phyloP scores from a whole-genome alignment of 1,140 invertebrate genomes.

The Amyelois transitella region DNA sequence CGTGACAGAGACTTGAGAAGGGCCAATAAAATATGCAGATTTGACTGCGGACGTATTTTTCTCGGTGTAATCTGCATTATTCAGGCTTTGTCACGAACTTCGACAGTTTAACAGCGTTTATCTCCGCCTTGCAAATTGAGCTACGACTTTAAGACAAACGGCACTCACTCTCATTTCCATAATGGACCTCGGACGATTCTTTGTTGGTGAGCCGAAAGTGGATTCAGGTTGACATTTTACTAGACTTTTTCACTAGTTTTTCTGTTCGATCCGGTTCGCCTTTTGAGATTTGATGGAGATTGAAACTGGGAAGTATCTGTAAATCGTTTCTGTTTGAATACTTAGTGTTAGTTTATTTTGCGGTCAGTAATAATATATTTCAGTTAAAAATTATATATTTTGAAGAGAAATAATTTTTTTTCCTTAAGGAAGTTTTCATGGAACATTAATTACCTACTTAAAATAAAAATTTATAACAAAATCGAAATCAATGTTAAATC shows the following conservation, averaged over 20 bases:
- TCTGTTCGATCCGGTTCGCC: conserved; percentile 3
- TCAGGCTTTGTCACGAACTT: conserved; percentile 73
- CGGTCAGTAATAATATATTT: too few species aligned
- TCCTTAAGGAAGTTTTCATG: too few species aligned
- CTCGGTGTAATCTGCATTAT: conserved; percentile 73
- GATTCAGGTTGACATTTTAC: conserved; percentile 48
- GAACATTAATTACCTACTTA: too few species aligned
- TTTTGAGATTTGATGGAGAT: conserved; percentile 7
- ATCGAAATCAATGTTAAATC: too few species aligned
- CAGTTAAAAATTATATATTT: too few species aligned
- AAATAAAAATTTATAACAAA: too few species aligned
- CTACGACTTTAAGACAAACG: conserved; percentile 74
- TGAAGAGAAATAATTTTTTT: too few species aligned
- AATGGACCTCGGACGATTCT: conserved; percentile 70
- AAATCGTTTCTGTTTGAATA: not conserved
- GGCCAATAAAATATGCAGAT: conserved; percentile 73
- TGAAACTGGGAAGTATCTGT: not conserved
- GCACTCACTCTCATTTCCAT: conserved; percentile 72
- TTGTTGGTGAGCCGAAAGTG: conserved; percentile 58
- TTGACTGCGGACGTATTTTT: conserved; percentile 71
- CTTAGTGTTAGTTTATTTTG: too few species aligned
- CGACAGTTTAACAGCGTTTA: conserved; percentile 74
- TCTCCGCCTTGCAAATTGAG: conserved; percentile 74
- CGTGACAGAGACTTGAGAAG: conserved; percentile 27
- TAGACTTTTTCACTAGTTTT: conserved; percentile 9